Conservation (phyloP, 92 coral and sea anemone species). For the Virgularia gustaviana region DNA sequence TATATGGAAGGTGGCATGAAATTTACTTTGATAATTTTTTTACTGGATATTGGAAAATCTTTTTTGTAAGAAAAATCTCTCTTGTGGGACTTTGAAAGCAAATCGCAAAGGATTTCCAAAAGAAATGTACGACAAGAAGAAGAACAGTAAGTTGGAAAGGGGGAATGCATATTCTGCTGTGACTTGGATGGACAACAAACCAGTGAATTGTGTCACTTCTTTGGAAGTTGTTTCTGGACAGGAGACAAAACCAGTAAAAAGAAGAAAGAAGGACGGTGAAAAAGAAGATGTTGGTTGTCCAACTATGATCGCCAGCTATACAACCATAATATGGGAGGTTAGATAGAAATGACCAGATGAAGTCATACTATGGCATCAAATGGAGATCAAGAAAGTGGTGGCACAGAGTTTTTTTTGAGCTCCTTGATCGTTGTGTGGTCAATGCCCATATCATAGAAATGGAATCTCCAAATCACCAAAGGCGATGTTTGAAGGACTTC, state of each 20-base stretch:
- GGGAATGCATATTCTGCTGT: slow-evolving; percentile 21
- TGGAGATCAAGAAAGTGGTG: slow-evolving; percentile 7
- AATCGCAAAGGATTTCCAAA: slow-evolving; percentile 31
- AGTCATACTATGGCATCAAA: background rate
- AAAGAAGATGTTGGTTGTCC: background rate
- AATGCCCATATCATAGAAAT: slow-evolving; percentile 21
- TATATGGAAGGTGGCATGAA: slow-evolving; percentile 47
- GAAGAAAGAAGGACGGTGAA: slow-evolving; percentile 43
- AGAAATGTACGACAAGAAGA: slow-evolving; percentile 22
- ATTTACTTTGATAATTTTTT: slow-evolving; percentile 45
- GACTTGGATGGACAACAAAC: slow-evolving; percentile 48
- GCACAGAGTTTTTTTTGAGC: slow-evolving; percentile 6
- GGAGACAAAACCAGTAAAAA: slow-evolving; percentile 3
- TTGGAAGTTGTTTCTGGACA: background rate
- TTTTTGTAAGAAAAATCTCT: too few relatives aligned
- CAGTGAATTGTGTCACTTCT: slow-evolving; percentile 20
- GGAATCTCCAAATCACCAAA: slow-evolving; percentile 31
- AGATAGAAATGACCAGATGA: slow-evolving; percentile 11
- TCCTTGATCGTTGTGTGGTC: slow-evolving; percentile 3
- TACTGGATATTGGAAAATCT: too few relatives aligned
- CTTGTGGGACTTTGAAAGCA: slow-evolving; percentile 42
- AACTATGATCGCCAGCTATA: background rate
- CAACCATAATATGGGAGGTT: too few relatives aligned
- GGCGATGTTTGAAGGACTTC: slow-evolving; percentile 5
- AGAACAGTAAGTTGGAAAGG: slow-evolving; percentile 9